phyloP scores from a whole-genome alignment of 2,888 invertebrate species.

The Elysia crispata region DNA sequence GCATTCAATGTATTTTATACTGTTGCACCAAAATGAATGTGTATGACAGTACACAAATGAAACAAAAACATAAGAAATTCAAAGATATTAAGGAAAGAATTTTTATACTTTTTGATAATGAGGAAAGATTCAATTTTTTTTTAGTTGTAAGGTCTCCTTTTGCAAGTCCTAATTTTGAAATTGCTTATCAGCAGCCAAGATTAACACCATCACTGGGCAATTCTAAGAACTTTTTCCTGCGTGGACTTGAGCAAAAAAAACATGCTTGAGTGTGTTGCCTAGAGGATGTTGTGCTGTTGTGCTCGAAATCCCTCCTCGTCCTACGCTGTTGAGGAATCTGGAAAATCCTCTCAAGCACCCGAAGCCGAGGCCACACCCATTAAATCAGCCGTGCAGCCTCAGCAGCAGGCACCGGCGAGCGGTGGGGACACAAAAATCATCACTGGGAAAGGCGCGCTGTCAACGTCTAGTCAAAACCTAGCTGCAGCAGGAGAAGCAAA shows the following conservation, averaged over 20 bases:
- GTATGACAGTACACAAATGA: no score
- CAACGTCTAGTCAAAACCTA: slow-evolving; percentile 3
- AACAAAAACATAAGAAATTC: no score
- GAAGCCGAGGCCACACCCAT: slow-evolving; percentile 6
- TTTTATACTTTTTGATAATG: no score
- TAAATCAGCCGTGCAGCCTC: slow-evolving; percentile 13
- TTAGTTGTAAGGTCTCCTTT: no score
- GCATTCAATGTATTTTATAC: no score
- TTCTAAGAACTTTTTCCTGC: no score
- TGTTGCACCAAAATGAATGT: no score
- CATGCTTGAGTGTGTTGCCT: neutral
- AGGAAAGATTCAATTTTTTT: no score
- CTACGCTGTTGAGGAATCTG: neutral
- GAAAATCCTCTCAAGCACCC: slow-evolving; percentile 1
- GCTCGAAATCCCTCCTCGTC: neutral
- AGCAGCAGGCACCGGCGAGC: slow-evolving; percentile 23
- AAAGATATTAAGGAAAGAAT: no score
- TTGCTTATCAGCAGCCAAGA: no score
- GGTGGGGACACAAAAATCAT: slow-evolving; percentile 2
- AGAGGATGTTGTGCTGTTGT: slow-evolving; percentile 51
- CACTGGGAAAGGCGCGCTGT: slow-evolving; percentile 25
- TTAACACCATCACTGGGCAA: no score
- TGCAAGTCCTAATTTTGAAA: no score
- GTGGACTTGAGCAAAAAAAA: neutral
- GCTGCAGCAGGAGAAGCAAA: neutral